phyloP scores from a whole-genome alignment of 1,140 invertebrate genomes.

The Venturia canescens region DNA sequence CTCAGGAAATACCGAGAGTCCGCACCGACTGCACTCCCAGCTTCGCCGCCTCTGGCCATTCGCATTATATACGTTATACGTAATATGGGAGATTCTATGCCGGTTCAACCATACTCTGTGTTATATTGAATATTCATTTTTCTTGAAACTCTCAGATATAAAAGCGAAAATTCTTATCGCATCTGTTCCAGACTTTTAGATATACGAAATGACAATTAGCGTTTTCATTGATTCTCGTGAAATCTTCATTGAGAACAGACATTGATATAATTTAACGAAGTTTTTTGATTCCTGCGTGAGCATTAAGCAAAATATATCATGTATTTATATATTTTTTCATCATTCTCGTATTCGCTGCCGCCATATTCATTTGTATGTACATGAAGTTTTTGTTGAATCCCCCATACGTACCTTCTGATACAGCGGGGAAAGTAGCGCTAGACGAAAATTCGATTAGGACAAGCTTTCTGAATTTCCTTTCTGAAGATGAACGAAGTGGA shows the following conservation, averaged over 20 bases:
- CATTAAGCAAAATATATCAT: too few relatives aligned
- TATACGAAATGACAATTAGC: too few relatives aligned
- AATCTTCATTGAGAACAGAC: too few relatives aligned
- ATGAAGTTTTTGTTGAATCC: not conserved
- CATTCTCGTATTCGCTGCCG: too few relatives aligned
- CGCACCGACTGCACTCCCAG: constrained; percentile 22
- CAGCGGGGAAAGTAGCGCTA: not conserved
- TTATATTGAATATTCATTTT: not conserved
- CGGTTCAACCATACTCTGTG: not conserved
- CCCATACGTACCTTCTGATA: not conserved
- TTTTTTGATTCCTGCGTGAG: too few relatives aligned
- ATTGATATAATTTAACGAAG: too few relatives aligned
- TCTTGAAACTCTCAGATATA: too few relatives aligned
- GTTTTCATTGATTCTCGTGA: too few relatives aligned
- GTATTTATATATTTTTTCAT: too few relatives aligned
- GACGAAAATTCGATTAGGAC: constrained; percentile 21
- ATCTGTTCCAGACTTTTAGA: too few relatives aligned
- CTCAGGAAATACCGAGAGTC: constrained; percentile 14
- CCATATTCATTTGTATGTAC: too few relatives aligned
- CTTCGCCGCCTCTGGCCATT: constrained; percentile 32
- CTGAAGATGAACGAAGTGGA: not conserved
- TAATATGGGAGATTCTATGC: not conserved
- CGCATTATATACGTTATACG: not conserved
- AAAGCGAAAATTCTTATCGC: too few relatives aligned
- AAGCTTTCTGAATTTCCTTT: constrained; percentile 30